Percentiles rank a stretch among this genome's conserved stretches.
Conservation (phyloP, 2,888 invertebrate species). For the Eucera pruinosa region DNA sequence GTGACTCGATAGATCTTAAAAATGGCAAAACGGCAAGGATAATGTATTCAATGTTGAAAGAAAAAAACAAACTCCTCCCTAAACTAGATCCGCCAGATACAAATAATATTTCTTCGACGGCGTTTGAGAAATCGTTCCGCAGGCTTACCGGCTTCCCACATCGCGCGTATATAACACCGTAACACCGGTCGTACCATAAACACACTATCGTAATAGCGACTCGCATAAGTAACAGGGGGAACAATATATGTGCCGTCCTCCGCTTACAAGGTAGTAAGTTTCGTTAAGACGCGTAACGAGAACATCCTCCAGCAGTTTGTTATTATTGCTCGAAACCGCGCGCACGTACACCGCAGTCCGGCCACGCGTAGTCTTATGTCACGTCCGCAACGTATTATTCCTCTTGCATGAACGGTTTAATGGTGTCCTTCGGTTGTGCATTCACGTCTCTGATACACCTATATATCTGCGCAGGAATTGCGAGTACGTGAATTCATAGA, state of each 20-base stretch:
- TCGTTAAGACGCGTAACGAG: conserved; percentile 30
- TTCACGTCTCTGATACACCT: conserved; percentile 35
- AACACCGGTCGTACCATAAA: neutral
- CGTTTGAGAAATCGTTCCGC: neutral
- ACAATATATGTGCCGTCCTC: neutral
- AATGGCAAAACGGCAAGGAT: neutral
- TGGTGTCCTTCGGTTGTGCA: conserved; percentile 58
- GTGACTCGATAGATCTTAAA: neutral
- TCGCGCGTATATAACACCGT: neutral
- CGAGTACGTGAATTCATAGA: conserved; percentile 61
- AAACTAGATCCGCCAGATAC: no score
- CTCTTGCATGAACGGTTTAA: conserved; percentile 57
- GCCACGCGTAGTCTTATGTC: conserved; percentile 32
- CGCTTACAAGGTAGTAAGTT: neutral
- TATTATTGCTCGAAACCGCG: conserved; percentile 23
- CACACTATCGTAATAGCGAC: conserved; percentile 1
- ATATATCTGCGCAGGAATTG: conserved; percentile 49
- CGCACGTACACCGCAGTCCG: neutral
- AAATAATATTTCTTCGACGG: conserved; percentile 5
- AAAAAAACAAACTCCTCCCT: no score
- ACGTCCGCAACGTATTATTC: conserved; percentile 55
- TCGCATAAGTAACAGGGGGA: neutral
- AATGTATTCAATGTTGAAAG: neutral
- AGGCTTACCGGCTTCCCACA: neutral
- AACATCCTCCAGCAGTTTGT: conserved; percentile 34